Base-by-base conservation (phyloP, 1,140 invertebrate genomes). In the Mizuhopecten yessoensis region DNA sequence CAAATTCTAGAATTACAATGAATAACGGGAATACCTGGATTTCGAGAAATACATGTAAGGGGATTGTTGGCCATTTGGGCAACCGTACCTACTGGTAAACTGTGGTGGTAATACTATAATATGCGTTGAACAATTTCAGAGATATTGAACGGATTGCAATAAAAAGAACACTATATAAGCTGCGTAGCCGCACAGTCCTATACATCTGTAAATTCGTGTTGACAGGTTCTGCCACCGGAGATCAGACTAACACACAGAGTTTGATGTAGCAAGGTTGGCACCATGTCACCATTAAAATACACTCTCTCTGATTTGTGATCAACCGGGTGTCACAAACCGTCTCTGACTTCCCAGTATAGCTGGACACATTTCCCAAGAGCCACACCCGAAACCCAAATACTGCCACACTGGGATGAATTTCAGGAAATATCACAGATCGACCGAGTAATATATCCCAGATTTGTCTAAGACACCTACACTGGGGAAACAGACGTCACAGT, bases 401-500 rank as follows among this genome's bases (percentile, higher is more conserved):
- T 75, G 57, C 23, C 57, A 75, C 57, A 75, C 23, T 7, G 42
- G 23, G 57, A 29, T 3, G 29, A 1, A 75, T 29, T 29, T 75
- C 23, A n/a, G n/a, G 5, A 75, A n/a, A 75, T 75, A 5, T 23
- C 23, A n/a, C n/a, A 29, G 23, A 29, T 29, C n/a, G 57, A 29
- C 20, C 57, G 57, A 29, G 57, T 75, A 75, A 75, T 29, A 75
- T 75, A 75, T 75, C 57, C 29, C 57, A 75, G 57, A 75, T 75
- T 75, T 75, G 57, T 75, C 57, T 75, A 75, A 75, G 57, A 75
- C 57, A 75, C 57, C 57, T 75, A n/a, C 57, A 29, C 57, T 5
- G 29, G n/a, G 57, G 57, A n/a, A 23, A 75, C 23, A 29, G 15
- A n/a, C 29, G 57, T 75, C 57, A n/a, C 20, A 29, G 57, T n/a